These are phyloP conservation scores for Cichlasoma orientale DNA, from an alignment of 2,797 vertebrate genomes.

Conservation along the genomic window DNA sequence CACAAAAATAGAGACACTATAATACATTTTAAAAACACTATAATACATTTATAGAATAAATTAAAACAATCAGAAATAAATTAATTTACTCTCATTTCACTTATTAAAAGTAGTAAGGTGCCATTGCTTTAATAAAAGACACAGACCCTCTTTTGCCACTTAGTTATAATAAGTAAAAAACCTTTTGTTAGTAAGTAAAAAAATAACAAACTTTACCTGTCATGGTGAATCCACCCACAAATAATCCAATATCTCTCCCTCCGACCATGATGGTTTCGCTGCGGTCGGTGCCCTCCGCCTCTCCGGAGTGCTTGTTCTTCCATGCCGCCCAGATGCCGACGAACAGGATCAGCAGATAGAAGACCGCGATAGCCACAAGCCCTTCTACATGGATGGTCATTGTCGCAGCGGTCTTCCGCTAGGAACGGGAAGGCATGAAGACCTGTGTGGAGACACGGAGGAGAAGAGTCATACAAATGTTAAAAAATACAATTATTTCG, in stretches of 20 bases:
- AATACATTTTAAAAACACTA: too few species aligned
- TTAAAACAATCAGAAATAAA: neutral
- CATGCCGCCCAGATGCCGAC: slow-evolving; percentile 99
- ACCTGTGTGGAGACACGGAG: slow-evolving; percentile 48
- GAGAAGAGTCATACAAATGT: neutral
- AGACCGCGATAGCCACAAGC: slow-evolving; percentile 91
- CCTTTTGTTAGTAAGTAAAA: too few species aligned
- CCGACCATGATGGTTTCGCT: slow-evolving; percentile 97
- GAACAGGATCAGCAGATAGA: slow-evolving; percentile 92
- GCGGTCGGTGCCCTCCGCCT: slow-evolving; percentile 84
- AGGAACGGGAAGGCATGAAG: slow-evolving; percentile 75
- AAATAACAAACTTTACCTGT: slow-evolving; percentile 86
- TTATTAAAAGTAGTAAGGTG: neutral
- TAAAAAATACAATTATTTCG: neutral
- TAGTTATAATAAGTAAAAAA: neutral
- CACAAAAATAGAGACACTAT: too few species aligned
- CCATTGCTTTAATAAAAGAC: neutral
- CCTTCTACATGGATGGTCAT: slow-evolving; percentile 94
- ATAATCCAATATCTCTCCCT: slow-evolving; percentile 94
- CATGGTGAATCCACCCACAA: slow-evolving; percentile 98
- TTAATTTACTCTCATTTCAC: neutral
- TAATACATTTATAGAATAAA: neutral
- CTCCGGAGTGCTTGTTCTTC: slow-evolving; percentile 94
- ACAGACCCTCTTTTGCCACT: neutral
- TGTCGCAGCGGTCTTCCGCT: slow-evolving; percentile 63